These are phyloP conservation scores for Sebastes minor DNA, from an alignment of 2,797 vertebrate species.

Conservation along the genomic window DNA sequence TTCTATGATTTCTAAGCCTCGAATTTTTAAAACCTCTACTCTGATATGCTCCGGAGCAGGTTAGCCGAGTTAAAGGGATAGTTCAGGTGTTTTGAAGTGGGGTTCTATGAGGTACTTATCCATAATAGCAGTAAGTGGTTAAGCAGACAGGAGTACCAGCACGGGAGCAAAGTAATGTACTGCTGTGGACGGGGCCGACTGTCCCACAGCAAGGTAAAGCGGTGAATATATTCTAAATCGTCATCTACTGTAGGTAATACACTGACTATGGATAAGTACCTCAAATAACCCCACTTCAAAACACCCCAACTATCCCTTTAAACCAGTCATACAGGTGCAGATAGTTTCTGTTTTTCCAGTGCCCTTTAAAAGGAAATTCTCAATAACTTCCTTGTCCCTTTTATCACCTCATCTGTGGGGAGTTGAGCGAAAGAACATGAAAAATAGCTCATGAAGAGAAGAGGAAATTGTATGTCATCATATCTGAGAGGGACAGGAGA, in stretches of 20 bases:
- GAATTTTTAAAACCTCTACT: background rate
- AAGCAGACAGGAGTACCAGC: no score
- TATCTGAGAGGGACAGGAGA: background rate
- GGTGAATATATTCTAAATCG: no score
- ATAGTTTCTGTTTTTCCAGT: background rate
- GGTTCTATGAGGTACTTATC: no score
- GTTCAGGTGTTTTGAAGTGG: no score
- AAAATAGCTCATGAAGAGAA: background rate
- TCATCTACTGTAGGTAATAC: no score
- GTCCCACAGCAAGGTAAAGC: no score
- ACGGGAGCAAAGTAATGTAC: no score
- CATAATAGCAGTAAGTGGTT: background rate
- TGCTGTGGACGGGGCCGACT: no score
- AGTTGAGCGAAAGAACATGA: background rate
- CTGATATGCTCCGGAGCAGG: background rate
- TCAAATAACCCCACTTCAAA: no score
- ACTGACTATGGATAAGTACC: no score
- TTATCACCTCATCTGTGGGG: background rate
- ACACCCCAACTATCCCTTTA: background rate
- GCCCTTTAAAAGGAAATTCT: background rate
- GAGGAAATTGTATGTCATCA: background rate
- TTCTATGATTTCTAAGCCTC: background rate
- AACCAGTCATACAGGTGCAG: background rate
- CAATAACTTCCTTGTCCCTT: background rate
- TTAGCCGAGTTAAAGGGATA: background rate